phyloP scores from a whole-genome alignment of 1,140 invertebrate genomes.

The Trichogramma pretiosum region DNA sequence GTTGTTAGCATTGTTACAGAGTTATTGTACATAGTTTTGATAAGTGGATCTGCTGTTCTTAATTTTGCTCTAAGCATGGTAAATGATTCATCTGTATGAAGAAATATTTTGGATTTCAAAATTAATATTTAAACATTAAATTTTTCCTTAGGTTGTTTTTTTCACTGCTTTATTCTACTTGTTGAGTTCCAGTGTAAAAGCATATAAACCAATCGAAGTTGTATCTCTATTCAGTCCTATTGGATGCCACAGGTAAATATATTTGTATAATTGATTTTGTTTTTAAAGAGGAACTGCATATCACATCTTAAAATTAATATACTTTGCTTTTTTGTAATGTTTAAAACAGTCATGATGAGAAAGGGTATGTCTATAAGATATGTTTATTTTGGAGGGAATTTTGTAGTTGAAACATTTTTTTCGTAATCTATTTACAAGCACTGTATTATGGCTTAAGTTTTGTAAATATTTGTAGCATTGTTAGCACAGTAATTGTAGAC shows the following conservation, averaged over 20 bases:
- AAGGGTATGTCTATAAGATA: constrained; percentile 25
- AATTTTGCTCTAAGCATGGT: constrained; percentile 89
- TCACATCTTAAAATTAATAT: constrained; percentile 4
- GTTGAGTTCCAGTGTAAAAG: constrained; percentile 74
- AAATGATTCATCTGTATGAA: constrained; percentile 40
- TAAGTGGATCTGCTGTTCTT: constrained; percentile 85
- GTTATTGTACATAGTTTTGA: constrained; percentile 77
- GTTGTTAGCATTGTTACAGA: constrained; percentile 79
- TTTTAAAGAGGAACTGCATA: no score
- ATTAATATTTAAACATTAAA: constrained; percentile 15
- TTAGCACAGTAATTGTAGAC: no score
- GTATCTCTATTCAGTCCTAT: constrained; percentile 65
- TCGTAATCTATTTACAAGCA: no score
- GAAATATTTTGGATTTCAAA: neutral
- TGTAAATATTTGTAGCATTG: no score
- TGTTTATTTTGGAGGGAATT: neutral
- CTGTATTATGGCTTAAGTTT: no score
- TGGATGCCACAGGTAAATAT: constrained; percentile 41
- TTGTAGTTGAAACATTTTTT: constrained; percentile 6
- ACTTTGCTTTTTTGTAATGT: constrained; percentile 12
- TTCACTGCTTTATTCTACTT: constrained; percentile 94
- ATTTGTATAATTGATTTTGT: constrained; percentile 8
- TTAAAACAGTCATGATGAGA: constrained; percentile 23
- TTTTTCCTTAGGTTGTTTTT: constrained; percentile 74
- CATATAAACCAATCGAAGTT: constrained; percentile 86